Evolutionary conservation across 2,113 vertebrate species (phyloP), one percentile per base, ranked within the genome.

Genomic region (Podarcis cretensis): DNA sequence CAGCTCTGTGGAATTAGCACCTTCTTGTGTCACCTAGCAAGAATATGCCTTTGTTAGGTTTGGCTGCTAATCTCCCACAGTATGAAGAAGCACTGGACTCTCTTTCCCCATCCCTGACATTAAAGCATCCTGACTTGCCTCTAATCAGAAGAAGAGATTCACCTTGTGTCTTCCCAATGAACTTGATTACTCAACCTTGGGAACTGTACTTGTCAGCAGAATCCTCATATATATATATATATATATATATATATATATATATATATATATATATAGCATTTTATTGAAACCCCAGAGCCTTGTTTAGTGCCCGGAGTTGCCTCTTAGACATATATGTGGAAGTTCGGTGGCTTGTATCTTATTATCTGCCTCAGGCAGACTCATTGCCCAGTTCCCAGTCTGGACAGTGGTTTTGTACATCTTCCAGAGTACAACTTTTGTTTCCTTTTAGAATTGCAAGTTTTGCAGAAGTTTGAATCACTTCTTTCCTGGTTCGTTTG

Each of bases 371-470:
- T 73, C 87, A 89, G 81, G 87, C 85, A 83, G 59, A 86, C n/a
- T n/a, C 10, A 5, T 40, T 84, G 76, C 30, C 81, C 87, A 78
- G 21, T 4, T 91, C 74, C 32, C 77, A 54, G 69, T 84, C 66
- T 54, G 21, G 3, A 65, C 80, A 73, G 59, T 6, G 48, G 48
- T 84, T 85, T 81, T 79, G 4, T 80, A 86, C 18, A 68, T 79
- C 48, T 66, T 86, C 85, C 4, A 3, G 10, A 91, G 48, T 81
- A 77, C n/a, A 89, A 87, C 71, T 90, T 88, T 94, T 93, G 83
- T 87, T 87, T 43, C 25, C n/a, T 75, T 80, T 27, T 76, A 81
- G 76, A 35, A 87, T 81, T 75, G 78, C 48, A 3, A 1, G 59
- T 90, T 37, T 89, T 91, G 88, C 63, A 87, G 74, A 91, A 85